Evolutionary conservation across 2,888 invertebrate species (phyloP), one percentile per base, ranked within the genome.

Genomic region (Matsumyia berberina): DNA sequence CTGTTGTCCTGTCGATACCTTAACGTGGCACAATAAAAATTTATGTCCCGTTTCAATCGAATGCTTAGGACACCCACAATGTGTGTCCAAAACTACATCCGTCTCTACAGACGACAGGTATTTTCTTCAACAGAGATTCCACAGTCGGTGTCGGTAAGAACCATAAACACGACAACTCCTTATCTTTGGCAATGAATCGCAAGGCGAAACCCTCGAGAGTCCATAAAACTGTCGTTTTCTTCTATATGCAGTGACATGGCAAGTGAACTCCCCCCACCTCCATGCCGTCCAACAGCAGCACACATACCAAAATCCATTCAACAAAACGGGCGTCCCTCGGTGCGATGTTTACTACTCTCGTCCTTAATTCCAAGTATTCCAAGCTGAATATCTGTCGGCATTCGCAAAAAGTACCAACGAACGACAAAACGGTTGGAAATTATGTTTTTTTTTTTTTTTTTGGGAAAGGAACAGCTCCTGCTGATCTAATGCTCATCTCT

Each of bases 331-430:
- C 42, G 33, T 29, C 46, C 33, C 31, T 24, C 33, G 73, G 35
- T 53, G 42, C 17, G 37, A 31, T 31, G 9, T 42, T 42, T 42
- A 15, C 12, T 42, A 35, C 12, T 9, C 64, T 82, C 51, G 80
- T 80, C 85, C 80, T 80, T 80, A 70, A 66, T 85, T 85, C 85
- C 35, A 44, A 80, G 85, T 85, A 85, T 80, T 85, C n/a, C 31
- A 51, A 19, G n/a, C n/a, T 17, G 37, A 46, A 64, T 79, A 66
- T 74, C 24, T 57, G 85, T 80, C 85, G 85, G 85, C 85, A 80
- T 85, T 80, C 12, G 80, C 83, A 8, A 79, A 79, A 74, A 79
- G 69, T 77, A 39, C 9, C 39, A 53, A 62, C 53, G 12, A 15
- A 24, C 24, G 8, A 51, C 8, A 35, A 33, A 19, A 24, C 29